Evolutionary conservation across 2,113 vertebrate genomes (phyloP).

Genomic region (Sclerurus mexicanus): DNA sequence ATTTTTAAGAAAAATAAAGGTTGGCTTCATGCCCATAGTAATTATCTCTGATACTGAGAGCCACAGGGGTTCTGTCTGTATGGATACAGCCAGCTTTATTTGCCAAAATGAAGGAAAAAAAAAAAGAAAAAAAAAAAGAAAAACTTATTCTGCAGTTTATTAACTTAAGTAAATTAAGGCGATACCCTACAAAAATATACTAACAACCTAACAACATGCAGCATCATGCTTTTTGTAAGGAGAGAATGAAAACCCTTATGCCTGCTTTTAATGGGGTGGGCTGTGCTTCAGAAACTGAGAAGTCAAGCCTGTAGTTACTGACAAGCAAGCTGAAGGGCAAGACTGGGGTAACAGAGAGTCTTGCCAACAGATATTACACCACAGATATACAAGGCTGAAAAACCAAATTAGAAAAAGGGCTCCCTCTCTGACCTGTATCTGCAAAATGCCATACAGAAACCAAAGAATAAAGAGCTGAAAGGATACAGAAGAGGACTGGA

Average conservation of each 20-base stretch:
- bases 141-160: background rate
- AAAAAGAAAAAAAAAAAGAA: background rate
- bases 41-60: constrained; percentile 12
- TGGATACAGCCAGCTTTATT: background rate
- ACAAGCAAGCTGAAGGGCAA: background rate
- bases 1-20: background rate
- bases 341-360: background rate
- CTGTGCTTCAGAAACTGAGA: background rate
- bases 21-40: background rate
- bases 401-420: background rate
- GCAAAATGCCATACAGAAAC: background rate
- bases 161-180: background rate
- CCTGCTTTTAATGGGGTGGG: background rate
- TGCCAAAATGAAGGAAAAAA: background rate
- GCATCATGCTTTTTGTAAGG: background rate
- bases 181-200: background rate
- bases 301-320: background rate
- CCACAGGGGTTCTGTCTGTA: background rate
- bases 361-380: background rate
- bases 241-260: background rate
- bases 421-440: background rate
- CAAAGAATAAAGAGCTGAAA: background rate
- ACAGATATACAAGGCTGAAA: background rate
- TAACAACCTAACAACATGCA: background rate
- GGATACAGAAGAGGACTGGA: background rate